phyloP scores from a whole-genome alignment of 1,140 invertebrate genomes.

The Drepana arcuata region DNA sequence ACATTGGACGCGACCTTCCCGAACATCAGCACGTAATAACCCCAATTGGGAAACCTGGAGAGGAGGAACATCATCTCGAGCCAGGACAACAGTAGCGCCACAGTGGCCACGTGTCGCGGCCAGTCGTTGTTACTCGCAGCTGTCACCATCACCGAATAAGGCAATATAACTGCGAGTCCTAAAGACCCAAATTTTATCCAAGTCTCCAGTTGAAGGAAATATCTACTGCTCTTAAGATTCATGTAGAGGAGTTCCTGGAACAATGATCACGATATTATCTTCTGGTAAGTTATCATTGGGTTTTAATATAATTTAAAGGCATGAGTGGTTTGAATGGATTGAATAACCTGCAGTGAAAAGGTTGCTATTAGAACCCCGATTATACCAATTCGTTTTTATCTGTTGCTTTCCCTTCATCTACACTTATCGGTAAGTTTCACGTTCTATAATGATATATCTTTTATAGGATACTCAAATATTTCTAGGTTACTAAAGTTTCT shows the following conservation, averaged over 20 bases:
- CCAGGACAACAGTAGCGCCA: conserved; percentile 70
- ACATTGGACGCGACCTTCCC: conserved; percentile 66
- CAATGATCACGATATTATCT: too few species aligned
- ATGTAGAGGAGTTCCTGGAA: conserved; percentile 69
- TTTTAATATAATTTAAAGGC: too few species aligned
- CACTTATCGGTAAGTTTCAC: too few species aligned
- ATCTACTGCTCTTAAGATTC: conserved; percentile 49
- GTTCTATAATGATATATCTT: too few species aligned
- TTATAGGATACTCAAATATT: too few species aligned
- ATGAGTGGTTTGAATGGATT: too few species aligned
- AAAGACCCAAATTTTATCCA: conserved; percentile 64
- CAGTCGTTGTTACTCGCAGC: conserved; percentile 33
- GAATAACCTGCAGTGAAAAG: too few species aligned
- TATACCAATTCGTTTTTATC: too few species aligned
- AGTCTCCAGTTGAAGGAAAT: conserved; percentile 61
- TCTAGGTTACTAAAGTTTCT: too few species aligned
- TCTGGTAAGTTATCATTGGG: too few species aligned
- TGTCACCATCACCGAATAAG: conserved; percentile 24
- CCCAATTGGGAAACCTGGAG: conserved; percentile 70
- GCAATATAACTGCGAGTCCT: conserved; percentile 32
- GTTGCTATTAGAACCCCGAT: too few species aligned
- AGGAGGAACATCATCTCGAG: conserved; percentile 70
- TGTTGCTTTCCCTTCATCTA: too few species aligned
- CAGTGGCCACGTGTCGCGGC: conserved; percentile 66
- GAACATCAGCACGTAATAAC: conserved; percentile 72